Evolutionary conservation across 2,797 vertebrate genomes (phyloP).

Genomic region (Mastacembelus armatus): DNA sequence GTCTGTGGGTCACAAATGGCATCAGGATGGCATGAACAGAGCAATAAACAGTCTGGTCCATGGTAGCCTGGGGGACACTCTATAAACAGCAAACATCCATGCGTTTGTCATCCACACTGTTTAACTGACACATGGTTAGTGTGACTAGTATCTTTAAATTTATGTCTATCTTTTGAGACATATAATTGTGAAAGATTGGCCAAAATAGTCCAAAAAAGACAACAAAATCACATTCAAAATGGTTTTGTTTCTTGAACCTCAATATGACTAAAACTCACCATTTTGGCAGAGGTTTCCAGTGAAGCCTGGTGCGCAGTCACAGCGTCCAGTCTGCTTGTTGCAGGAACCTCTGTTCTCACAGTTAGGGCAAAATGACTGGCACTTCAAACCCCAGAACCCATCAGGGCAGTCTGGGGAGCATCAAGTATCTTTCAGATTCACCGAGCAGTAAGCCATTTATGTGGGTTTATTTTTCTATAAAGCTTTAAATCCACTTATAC

Average conservation of each 20-base stretch:
- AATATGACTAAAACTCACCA: slow-evolving; percentile 51
- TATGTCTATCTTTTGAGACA: neutral
- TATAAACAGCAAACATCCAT: slow-evolving; percentile 42
- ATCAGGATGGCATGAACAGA: slow-evolving; percentile 68
- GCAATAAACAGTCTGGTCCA: slow-evolving; percentile 65
- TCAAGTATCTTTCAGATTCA: slow-evolving; percentile 37
- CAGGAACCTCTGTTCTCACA: slow-evolving; percentile 79
- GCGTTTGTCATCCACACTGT: neutral
- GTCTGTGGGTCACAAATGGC: slow-evolving; percentile 72
- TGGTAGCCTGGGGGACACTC: slow-evolving; percentile 69
- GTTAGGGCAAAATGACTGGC: slow-evolving; percentile 68
- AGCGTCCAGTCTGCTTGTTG: slow-evolving; percentile 77
- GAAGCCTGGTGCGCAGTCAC: slow-evolving; percentile 80
- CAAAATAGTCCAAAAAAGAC: neutral
- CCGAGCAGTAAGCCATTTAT: slow-evolving; percentile 10
- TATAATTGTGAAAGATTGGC: neutral
- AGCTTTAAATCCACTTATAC: slow-evolving; percentile 9
- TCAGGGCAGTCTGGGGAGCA: slow-evolving; percentile 76
- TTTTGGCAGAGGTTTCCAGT: slow-evolving; percentile 73
- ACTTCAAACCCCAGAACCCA: slow-evolving; percentile 81
- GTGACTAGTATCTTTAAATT: neutral
- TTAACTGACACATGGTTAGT: neutral
- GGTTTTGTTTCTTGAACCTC: neutral
- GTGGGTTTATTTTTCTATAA: slow-evolving; percentile 12
- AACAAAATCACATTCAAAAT: neutral